Base-by-base conservation (phyloP, 2,113 vertebrate genomes). In the Hippolais icterina region DNA sequence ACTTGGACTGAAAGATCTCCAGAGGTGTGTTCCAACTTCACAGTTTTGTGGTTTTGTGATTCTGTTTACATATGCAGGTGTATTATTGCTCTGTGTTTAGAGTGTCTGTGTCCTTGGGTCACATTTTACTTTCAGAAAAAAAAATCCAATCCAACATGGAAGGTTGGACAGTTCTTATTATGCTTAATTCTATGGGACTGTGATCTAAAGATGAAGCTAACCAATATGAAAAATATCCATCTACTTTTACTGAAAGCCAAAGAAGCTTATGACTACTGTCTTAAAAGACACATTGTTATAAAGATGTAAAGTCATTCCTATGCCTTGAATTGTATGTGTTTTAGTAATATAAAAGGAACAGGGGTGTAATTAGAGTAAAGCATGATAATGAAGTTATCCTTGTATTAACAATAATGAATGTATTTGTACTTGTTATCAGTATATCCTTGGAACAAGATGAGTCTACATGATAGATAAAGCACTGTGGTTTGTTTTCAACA, bases 371-470 rank as follows among this genome's bases (percentile, higher is more conserved):
- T 49, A 54, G 19, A 83, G n/a, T 53, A 92, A 81, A 94, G 33
- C 17, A 52, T 35, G 50, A 68, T 95, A 76, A 89, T 12, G 7
- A 85, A 65, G 13, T 78, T 94, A 92, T 87, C 28, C 16, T 84
- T 85, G 5, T 69, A 25, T 71, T 94, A 68, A 12, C 16, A 75
- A 79, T 93, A 82, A 65, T 23, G 14, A 79, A 72, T 41, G 23
- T 53, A 49, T 89, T 92, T 95, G 39, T 92, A 82, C 53, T 82
- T 3, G 2, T 80, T 87, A 91, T 95, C 82, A 72, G 47, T 60
- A 68, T 33, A 18, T 82, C 49, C 35, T 60, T 82, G 56, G 52
- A 87, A 79, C 87, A 91, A 91, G 92, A 92, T 78, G 10, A 74
- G 31, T 68, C 65, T 60, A 75, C 24, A 35, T 82, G 77, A 91